phyloP scores from a whole-genome alignment of 2,113 vertebrate species.

The Phasianus colchicus region DNA sequence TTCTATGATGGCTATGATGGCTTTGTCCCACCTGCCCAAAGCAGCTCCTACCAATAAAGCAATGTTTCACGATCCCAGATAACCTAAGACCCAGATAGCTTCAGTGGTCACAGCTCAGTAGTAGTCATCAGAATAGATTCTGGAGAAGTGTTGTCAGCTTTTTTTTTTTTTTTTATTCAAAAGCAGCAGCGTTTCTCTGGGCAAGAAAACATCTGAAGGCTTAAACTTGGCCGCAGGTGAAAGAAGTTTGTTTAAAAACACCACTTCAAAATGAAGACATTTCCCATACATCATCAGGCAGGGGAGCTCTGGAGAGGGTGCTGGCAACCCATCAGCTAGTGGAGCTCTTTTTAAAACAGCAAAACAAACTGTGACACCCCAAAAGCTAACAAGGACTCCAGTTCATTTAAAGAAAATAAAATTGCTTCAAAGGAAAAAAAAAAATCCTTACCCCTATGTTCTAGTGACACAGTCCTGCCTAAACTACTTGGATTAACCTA shows the following conservation, averaged over 20 bases:
- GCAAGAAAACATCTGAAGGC: neutral
- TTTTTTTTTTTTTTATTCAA: neutral
- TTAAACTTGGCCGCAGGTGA: neutral
- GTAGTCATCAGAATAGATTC: neutral
- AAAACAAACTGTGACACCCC: neutral
- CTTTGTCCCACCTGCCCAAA: neutral
- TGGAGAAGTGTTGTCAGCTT: neutral
- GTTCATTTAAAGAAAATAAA: neutral
- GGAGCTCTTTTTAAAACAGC: neutral
- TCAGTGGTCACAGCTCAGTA: neutral
- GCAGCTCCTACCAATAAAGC: neutral
- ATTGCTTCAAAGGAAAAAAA: neutral
- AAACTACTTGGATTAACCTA: neutral
- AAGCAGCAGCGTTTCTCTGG: neutral
- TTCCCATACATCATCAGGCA: neutral
- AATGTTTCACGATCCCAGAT: neutral
- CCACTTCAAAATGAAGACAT: neutral
- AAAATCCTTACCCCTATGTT: neutral
- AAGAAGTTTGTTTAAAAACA: slow-evolving; percentile 7
- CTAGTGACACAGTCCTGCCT: neutral
- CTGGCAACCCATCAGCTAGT: neutral
- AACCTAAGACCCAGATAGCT: neutral
- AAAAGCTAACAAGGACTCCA: neutral
- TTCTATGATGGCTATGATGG: neutral
- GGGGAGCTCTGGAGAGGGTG: neutral